These are phyloP conservation scores for Aldabrachelys gigantea DNA, from an alignment of 2,113 vertebrate genomes.

Conservation along the genomic window DNA sequence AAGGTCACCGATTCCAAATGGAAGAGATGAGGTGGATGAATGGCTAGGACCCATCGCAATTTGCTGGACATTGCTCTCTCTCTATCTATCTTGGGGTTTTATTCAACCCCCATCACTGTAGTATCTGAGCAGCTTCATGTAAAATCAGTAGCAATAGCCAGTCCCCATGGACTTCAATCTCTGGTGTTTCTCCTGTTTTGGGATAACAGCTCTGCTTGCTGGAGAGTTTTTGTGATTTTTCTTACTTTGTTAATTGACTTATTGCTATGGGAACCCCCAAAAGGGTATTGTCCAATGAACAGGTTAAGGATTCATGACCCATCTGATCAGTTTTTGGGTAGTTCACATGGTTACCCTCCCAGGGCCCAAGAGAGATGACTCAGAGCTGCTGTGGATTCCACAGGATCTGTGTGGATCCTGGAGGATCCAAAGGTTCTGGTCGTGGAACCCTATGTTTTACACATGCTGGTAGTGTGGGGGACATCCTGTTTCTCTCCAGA, in stretches of 20 bases:
- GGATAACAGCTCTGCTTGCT: not conserved
- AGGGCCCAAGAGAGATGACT: not conserved
- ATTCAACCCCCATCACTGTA: not conserved
- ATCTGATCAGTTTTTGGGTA: not conserved
- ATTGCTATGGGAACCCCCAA: not conserved
- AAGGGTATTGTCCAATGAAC: not conserved
- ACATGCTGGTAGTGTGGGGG: not conserved
- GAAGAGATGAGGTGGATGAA: not conserved
- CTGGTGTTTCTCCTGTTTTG: not conserved
- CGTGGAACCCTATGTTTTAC: not conserved
- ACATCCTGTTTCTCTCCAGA: not conserved
- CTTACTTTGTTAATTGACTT: not conserved
- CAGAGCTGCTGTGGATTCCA: not conserved
- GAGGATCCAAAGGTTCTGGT: not conserved
- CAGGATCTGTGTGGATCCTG: not conserved
- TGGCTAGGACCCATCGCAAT: not conserved
- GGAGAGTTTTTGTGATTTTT: not conserved
- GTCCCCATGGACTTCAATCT: rapidly evolving
- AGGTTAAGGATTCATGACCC: not conserved
- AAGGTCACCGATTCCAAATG: not conserved
- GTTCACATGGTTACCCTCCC: not conserved
- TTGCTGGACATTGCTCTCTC: not conserved
- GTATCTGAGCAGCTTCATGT: not conserved
- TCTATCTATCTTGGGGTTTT: not conserved
- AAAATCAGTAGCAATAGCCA: not conserved